A percentile compares a stretch with the other conserved stretches of the same genome.
phyloP scores from a whole-genome alignment of 2,113 vertebrate genomes.

The Nyctibius bracteatus region DNA sequence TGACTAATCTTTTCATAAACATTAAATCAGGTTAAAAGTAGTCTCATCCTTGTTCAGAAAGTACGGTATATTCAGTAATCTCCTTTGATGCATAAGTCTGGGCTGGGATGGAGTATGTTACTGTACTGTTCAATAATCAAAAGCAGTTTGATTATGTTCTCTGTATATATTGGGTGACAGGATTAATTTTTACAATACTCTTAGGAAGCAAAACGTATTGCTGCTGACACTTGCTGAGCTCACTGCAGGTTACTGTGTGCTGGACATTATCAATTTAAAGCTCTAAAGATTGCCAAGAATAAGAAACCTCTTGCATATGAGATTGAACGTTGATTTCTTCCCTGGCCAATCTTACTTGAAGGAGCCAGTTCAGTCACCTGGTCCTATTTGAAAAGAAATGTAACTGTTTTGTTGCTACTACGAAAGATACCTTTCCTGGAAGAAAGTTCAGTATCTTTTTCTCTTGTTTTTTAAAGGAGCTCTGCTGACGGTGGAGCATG shows the following conservation, averaged over 20 bases:
- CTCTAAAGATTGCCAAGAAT: not conserved
- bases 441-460: not conserved
- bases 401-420: not conserved
- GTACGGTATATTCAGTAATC: not conserved
- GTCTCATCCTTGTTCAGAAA: not conserved
- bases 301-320: not conserved
- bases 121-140: not conserved
- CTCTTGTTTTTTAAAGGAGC: conserved; percentile 75
- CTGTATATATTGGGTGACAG: not conserved
- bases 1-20: not conserved
- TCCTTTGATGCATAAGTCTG: not conserved
- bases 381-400: not conserved
- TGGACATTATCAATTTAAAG: not conserved
- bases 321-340: not conserved
- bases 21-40: not conserved
- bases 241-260: not conserved
- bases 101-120: not conserved
- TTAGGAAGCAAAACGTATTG: not conserved
- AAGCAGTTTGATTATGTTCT: not conserved
- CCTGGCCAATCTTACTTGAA: not conserved
- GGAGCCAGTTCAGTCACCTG: not conserved
- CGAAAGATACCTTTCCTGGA: not conserved
- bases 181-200: not conserved
- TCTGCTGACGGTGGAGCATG: conserved; percentile 86
- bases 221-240: not conserved